Conservation (phyloP, 2,797 vertebrate genomes). For the Hypotaenidia philippensis region DNA sequence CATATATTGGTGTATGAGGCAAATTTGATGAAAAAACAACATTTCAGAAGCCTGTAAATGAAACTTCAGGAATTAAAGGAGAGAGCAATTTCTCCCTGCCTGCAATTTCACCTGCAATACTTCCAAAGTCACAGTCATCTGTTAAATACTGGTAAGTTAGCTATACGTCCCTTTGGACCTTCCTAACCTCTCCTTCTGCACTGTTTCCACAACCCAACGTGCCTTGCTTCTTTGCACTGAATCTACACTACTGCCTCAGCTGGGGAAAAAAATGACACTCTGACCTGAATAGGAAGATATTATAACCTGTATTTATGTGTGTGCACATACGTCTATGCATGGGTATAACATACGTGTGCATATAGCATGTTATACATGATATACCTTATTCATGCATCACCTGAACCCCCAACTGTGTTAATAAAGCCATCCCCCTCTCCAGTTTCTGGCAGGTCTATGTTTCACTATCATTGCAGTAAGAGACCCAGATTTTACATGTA, state of each 20-base stretch:
- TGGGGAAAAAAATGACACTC: not conserved
- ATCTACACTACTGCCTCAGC: not conserved
- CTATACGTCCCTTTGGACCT: not conserved
- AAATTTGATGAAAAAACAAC: slow-evolving; percentile 24
- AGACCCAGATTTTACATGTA: not conserved
- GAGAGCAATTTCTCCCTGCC: not conserved
- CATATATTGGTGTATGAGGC: not conserved
- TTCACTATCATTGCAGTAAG: not conserved
- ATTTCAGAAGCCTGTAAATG: slow-evolving; percentile 13
- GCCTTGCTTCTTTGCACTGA: not conserved
- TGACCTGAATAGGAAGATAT: not conserved
- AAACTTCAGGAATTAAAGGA: slow-evolving; percentile 10
- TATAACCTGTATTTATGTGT: not conserved
- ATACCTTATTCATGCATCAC: not conserved
- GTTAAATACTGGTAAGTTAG: not conserved
- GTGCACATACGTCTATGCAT: not conserved
- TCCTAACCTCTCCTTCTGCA: not conserved
- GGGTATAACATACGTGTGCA: not conserved
- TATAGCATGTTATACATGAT: not conserved
- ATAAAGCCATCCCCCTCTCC: not conserved
- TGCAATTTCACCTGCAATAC: slow-evolving; percentile 1
- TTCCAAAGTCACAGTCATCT: not conserved
- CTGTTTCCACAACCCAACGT: not conserved
- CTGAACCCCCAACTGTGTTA: not conserved
- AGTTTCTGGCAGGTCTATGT: not conserved